Evolutionary conservation across 2,888 invertebrate species (phyloP).

Genomic region (Habroteleia sp.): DNA sequence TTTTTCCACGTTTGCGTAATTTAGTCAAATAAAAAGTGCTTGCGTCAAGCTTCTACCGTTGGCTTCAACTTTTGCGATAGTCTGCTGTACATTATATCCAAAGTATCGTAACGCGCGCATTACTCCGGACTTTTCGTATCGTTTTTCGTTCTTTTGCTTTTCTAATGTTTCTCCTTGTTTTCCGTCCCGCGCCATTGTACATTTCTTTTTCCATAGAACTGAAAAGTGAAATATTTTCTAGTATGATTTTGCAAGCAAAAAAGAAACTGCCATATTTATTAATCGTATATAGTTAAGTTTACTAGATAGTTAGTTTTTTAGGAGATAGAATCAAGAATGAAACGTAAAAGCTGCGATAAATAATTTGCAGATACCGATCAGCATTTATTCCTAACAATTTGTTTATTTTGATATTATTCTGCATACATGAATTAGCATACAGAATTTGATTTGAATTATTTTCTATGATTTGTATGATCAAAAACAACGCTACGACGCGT

Average conservation of each 20-base stretch:
- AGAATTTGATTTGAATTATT: too few relatives aligned
- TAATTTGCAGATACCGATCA: too few relatives aligned
- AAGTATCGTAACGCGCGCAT: constrained; percentile 53
- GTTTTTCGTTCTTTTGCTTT: constrained; percentile 45
- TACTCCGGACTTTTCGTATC: constrained; percentile 54
- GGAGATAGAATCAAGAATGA: too few relatives aligned
- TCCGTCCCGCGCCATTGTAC: constrained; percentile 35
- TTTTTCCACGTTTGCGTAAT: constrained; percentile 39
- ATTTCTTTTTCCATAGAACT: constrained; percentile 63
- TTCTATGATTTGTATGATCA: too few relatives aligned
- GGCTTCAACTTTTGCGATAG: constrained; percentile 55
- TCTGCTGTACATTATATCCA: constrained; percentile 52
- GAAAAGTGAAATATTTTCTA: constrained; percentile 76
- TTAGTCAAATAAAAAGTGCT: constrained; percentile 54
- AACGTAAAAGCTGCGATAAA: too few relatives aligned
- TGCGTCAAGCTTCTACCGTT: constrained; percentile 57
- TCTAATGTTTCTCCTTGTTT: constrained; percentile 42
- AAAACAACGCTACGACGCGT: too few relatives aligned
- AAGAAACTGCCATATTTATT: constrained; percentile 42
- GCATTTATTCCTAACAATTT: too few relatives aligned
- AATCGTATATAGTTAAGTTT: constrained; percentile 24
- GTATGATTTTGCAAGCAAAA: constrained; percentile 70
- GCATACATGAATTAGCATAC: too few relatives aligned
- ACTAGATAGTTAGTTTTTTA: too few relatives aligned
- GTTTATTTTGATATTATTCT: too few relatives aligned